Evolutionary conservation across 2,797 vertebrate species (phyloP).

Genomic region (Astyanax mexicanus): DNA sequence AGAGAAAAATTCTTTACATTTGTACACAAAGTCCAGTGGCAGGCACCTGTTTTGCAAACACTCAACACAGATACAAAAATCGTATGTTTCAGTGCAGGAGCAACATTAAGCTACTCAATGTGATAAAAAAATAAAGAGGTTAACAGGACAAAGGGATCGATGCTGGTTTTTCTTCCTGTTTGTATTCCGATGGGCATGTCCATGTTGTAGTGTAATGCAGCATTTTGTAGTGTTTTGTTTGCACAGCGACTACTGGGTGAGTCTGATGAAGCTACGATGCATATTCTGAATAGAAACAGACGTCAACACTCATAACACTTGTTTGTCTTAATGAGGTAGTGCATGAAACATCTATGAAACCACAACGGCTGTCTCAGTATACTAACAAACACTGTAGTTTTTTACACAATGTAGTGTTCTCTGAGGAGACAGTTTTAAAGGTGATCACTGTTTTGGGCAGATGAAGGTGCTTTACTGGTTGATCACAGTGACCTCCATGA

Average conservation of each 20-base stretch:
- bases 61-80: slow-evolving; percentile 66
- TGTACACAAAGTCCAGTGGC: slow-evolving; percentile 83
- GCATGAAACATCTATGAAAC: slow-evolving; percentile 47
- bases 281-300: slow-evolving; percentile 28
- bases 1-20: slow-evolving; percentile 82
- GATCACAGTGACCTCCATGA: slow-evolving; percentile 45
- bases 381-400: slow-evolving; percentile 42
- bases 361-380: slow-evolving; percentile 35
- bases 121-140: slow-evolving; percentile 26
- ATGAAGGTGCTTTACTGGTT: slow-evolving; percentile 26
- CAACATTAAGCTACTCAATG: slow-evolving; percentile 70
- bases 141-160: not conserved
- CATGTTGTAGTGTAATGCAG: slow-evolving; percentile 45
- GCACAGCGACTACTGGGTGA: slow-evolving; percentile 20
- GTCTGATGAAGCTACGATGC: slow-evolving; percentile 32
- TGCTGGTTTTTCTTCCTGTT: slow-evolving; percentile 9
- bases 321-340: slow-evolving; percentile 55
- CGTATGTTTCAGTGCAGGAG: slow-evolving; percentile 69
- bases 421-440: slow-evolving; percentile 10
- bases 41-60: slow-evolving; percentile 77
- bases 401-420: slow-evolving; percentile 34
- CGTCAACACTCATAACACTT: slow-evolving; percentile 22
- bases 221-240: slow-evolving; percentile 47
- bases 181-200: not conserved
- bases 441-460: slow-evolving; percentile 24